Evolutionary conservation across 2,888 invertebrate genomes (phyloP), one percentile per base, ranked within the genome.

Genomic region (Petrophora chlorosata): DNA sequence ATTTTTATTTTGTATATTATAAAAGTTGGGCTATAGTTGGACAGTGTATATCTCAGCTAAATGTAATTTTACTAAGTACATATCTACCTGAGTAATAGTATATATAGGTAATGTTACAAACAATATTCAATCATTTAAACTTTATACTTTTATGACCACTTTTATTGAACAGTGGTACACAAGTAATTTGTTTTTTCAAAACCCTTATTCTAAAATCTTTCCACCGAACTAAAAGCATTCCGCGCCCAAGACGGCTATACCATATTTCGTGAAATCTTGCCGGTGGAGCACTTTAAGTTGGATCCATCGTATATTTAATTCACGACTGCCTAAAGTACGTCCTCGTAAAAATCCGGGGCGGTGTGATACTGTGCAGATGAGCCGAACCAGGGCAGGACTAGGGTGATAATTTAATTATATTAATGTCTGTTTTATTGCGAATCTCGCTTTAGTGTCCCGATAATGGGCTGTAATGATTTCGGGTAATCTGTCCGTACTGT

Each of bases 351-450:
- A 86, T 86, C 88, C 86, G 67, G 59, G 55, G 75, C 67, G 61
- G 72, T 70, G 77, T 83, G 90, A 90, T 85, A 82, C 85, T 88
- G 88, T 82, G 84, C 90, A 90, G 90, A 90, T 87, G 89, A 87
- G 86, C 67, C 78, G 58, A 51, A 58, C 73, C 85, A 85, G 87
- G 84, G 82, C 63, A 76, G 87, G 73, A 86, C 78, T 88, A 67
- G 63, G 70, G 70, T 64, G 57, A 75, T 83, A 85, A 84, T 84
- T 82, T 82, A 79, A 87, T 87, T 84, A 75, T 80, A 82, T 85
- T 86, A 84, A 81, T 78, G 85, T 76, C 81, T 79, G 74, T 82
- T 89, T 88, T 86, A 88, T 82, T 81, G 85, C 84, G 83, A 89
- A 89, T 90, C 88, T 82, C 84, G 79, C 70, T 74, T 87, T 83